Conservation (phyloP, 2,888 invertebrate species). For the Cetonia aurata region DNA sequence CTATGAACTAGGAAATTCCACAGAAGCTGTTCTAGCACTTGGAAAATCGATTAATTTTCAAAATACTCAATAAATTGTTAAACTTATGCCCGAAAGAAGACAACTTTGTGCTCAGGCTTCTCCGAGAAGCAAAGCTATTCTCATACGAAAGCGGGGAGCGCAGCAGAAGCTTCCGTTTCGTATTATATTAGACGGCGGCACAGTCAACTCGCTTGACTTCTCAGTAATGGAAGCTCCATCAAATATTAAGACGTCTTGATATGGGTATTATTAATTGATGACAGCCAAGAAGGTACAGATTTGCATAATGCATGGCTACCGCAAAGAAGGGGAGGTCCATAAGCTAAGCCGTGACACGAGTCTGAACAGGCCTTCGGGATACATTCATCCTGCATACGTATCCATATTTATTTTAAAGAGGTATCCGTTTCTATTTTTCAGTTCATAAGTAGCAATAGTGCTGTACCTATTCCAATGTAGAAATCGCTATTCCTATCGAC, state of each 20-base stretch:
- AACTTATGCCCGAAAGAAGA: not conserved
- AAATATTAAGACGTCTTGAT: constrained; percentile 68
- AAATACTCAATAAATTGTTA: not conserved
- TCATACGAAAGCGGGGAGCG: not conserved
- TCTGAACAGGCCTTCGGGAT: constrained; percentile 58
- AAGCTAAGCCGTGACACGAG: constrained; percentile 53
- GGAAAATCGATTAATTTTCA: not conserved
- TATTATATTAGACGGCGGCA: constrained; percentile 32
- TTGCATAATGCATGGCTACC: constrained; percentile 64
- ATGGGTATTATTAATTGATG: constrained; percentile 69
- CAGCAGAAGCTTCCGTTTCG: constrained; percentile 40
- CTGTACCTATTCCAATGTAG: not conserved
- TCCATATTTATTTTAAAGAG: not conserved
- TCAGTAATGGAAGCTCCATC: constrained; percentile 64
- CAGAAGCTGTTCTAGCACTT: not conserved
- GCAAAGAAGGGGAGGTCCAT: constrained; percentile 50
- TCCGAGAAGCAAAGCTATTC: constrained; percentile 10
- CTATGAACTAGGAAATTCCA: no score
- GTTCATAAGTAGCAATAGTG: no score
- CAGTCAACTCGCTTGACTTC: constrained; percentile 37
- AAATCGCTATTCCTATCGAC: constrained; percentile 53
- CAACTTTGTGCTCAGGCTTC: not conserved
- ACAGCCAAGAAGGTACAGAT: constrained; percentile 63
- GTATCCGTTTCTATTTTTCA: no score
- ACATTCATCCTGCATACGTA: constrained; percentile 37